These are phyloP conservation scores for Amaurobius ferox DNA, from an alignment of 2,888 invertebrate species.

Conservation along the genomic window DNA sequence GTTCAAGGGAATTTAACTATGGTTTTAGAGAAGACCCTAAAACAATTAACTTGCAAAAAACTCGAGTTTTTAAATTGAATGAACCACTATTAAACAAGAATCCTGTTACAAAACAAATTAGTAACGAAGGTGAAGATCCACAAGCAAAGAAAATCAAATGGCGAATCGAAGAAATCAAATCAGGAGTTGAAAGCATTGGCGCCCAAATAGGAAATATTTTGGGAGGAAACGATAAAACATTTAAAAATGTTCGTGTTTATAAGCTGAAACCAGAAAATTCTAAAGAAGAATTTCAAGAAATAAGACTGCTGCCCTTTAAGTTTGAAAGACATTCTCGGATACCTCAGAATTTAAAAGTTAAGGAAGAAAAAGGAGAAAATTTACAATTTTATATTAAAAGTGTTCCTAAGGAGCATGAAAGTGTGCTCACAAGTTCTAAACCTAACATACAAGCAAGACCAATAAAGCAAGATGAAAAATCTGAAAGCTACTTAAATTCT, in stretches of 20 bases:
- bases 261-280: background rate
- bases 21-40: conserved; percentile 12
- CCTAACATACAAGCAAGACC: background rate
- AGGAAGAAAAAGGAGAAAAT: background rate
- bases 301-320: background rate
- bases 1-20: conserved; percentile 8
- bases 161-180: conserved; percentile 42
- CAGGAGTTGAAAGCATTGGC: conserved; percentile 43
- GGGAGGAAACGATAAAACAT: conserved; percentile 26
- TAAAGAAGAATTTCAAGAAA: background rate
- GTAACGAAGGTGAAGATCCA: background rate
- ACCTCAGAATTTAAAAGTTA: background rate
- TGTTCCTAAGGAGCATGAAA: background rate
- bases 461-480: background rate
- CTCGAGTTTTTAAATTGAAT: background rate
- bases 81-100: background rate
- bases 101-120: too few relatives aligned
- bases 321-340: conserved; percentile 8
- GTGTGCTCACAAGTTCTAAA: background rate
- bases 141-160: conserved; percentile 13
- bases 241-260: conserved; percentile 14
- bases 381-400: background rate
- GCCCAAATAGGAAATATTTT: conserved; percentile 38
- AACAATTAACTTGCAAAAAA: background rate
- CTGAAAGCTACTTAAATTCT: background rate